Base-by-base conservation (phyloP, 2,888 invertebrate genomes). In the Acutogordius australiensis region DNA sequence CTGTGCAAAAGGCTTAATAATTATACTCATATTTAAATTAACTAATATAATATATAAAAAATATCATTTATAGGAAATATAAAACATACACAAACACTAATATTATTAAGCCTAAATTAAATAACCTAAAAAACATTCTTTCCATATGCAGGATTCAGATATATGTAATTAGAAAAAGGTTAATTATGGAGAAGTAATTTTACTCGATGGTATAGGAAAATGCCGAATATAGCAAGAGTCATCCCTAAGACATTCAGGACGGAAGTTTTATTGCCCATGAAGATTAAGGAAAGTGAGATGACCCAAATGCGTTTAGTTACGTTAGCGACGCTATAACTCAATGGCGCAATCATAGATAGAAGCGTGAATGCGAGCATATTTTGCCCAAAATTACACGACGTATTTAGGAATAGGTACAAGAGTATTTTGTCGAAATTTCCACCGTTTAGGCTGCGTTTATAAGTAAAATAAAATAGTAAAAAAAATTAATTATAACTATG, bases 331-430 rank as follows among this genome's bases (percentile, higher is more conserved):
- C 88, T 87, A 72, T 91, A 91, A 1, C 86, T 84, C 30, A 91
- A 76, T 45, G 91, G 87, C n/a, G 87, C 80, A 45, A 91, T 84
- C 65, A 74, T 65, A 60, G 84, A 83, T 65, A 94, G 76, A 61
- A 91, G 81, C 65, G 84, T 84, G 74, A 91, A 91, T 0, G 91
- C 91, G 60, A 87, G 79, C 66, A 88, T 80, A 69, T 90, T 94
- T 73, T 91, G 91, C 65, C 85, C 74, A 82, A 88, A 91, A 68
- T 84, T 87, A 64, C 88, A 23, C 18, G 26, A n/a, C 51, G 51
- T 4, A 23, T 51, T 51, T 8, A 51, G 51, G n/a, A 8, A 8
- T 51, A 51, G 23, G 51, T 21, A 51, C 4, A 23, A 4, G 51
- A 51, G 26, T 4, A 51, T 23, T 8, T 23, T 8, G 37, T 37